These are phyloP conservation scores for Phenganax marumi DNA, from an alignment of 92 coral and sea anemone genomes.

Conservation along the genomic window DNA sequence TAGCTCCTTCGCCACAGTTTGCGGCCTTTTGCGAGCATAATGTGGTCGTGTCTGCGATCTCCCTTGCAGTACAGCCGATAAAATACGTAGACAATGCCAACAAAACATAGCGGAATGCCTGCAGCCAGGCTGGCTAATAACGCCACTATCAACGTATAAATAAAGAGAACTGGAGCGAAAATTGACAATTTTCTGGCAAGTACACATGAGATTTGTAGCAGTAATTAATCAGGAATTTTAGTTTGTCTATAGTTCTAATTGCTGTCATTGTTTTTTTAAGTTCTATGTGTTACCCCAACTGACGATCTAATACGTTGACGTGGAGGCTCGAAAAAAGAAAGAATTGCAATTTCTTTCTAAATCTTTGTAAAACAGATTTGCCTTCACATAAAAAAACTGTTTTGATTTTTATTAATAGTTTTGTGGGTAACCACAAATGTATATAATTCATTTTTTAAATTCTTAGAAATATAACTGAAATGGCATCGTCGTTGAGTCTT, in stretches of 20 bases:
- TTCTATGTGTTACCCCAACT: too few species aligned
- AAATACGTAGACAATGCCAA: conserved; percentile 77
- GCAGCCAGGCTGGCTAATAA: conserved; percentile 84
- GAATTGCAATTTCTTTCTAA: too few species aligned
- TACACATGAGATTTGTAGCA: too few species aligned
- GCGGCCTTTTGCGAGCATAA: conserved; percentile 68
- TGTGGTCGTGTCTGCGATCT: conserved; percentile 63
- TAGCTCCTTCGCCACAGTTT: conserved; percentile 88
- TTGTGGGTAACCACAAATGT: too few species aligned
- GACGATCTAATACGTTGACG: too few species aligned
- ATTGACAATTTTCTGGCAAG: not conserved
- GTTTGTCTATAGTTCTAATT: not conserved
- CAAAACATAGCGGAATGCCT: conserved; percentile 86
- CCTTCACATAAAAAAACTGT: too few species aligned
- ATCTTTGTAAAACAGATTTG: too few species aligned
- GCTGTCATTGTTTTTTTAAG: not conserved
- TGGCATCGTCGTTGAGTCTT: too few species aligned
- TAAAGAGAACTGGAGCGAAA: not conserved
- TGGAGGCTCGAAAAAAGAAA: too few species aligned
- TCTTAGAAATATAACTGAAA: too few species aligned
- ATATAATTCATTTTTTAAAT: too few species aligned
- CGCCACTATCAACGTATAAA: conserved; percentile 1
- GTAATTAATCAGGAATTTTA: not conserved
- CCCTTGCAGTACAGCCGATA: conserved; percentile 90
- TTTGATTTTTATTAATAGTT: too few species aligned